A percentile compares a stretch with the other conserved stretches of the same genome.
These are phyloP conservation scores for Avahi laniger DNA, from an alignment of 2,797 vertebrate genomes.

Conservation along the genomic window DNA sequence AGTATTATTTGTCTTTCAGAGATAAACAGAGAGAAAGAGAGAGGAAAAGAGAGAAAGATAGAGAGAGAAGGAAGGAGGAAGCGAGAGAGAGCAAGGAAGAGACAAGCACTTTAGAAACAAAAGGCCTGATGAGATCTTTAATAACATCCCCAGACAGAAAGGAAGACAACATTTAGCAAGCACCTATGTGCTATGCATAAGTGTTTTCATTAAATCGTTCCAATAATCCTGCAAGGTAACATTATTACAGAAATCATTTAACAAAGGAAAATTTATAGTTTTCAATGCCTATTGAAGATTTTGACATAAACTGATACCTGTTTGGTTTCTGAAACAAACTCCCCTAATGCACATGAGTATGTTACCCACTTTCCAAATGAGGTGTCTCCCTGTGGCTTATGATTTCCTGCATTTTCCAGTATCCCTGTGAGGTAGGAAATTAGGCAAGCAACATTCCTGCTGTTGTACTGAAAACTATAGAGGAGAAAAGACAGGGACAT, in stretches of 20 bases:
- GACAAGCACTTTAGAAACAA: background rate
- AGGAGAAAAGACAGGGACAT: background rate
- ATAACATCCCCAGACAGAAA: background rate
- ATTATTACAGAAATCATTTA: background rate
- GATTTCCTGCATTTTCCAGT: background rate
- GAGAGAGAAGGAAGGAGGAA: too few species aligned
- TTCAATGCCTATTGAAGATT: background rate
- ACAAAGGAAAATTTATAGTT: background rate
- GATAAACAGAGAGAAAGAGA: constrained; percentile 1
- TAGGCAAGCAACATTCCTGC: background rate
- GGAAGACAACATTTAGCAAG: background rate
- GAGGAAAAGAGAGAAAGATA: background rate
- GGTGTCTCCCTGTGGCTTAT: background rate
- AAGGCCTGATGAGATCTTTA: background rate
- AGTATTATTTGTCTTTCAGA: constrained; percentile 54
- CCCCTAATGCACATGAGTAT: background rate
- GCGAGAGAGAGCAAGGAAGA: background rate
- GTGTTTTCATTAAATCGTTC: background rate
- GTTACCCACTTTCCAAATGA: background rate
- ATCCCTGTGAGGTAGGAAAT: background rate
- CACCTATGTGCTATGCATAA: background rate
- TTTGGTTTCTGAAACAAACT: background rate
- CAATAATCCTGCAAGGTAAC: background rate
- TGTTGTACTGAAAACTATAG: background rate
- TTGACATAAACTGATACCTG: background rate